These are phyloP conservation scores for Sceliomorpha sp. DNA, from an alignment of 2,888 invertebrate species.

Conservation along the genomic window DNA sequence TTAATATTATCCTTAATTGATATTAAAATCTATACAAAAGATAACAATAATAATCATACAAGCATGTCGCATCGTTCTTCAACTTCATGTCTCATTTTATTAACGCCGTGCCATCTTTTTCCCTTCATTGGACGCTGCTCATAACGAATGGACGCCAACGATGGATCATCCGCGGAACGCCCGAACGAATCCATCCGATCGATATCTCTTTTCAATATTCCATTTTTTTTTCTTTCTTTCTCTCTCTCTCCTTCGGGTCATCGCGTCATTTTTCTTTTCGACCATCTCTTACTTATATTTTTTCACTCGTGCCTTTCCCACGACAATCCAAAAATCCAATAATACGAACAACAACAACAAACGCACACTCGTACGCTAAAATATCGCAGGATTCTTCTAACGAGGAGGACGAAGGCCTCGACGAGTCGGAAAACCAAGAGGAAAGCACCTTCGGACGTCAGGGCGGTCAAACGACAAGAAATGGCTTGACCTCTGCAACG, in stretches of 20 bases:
- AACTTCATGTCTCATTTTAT: conserved; percentile 1
- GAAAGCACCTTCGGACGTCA: conserved; percentile 73
- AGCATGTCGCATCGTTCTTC: background rate
- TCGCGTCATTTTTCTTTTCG: too few relatives aligned
- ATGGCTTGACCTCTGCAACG: conserved; percentile 76
- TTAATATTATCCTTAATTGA: too few relatives aligned
- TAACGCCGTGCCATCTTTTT: conserved; percentile 18
- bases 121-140: conserved; percentile 54
- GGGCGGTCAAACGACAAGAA: conserved; percentile 73
- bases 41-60: conserved; percentile 16
- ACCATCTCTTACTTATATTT: too few relatives aligned
- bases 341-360: too few relatives aligned
- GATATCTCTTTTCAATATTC: conserved; percentile 1
- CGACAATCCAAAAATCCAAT: too few relatives aligned
- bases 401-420: conserved; percentile 77
- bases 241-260: too few relatives aligned
- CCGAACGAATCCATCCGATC: too few relatives aligned
- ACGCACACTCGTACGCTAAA: conserved; percentile 10
- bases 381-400: conserved; percentile 73
- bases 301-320: too few relatives aligned
- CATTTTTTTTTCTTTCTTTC: background rate
- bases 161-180: conserved; percentile 59
- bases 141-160: conserved; percentile 62
- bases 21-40: background rate
- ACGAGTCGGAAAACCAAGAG: conserved; percentile 77